phyloP scores from a whole-genome alignment of 2,797 vertebrate genomes.

The Xyrichtys novacula region DNA sequence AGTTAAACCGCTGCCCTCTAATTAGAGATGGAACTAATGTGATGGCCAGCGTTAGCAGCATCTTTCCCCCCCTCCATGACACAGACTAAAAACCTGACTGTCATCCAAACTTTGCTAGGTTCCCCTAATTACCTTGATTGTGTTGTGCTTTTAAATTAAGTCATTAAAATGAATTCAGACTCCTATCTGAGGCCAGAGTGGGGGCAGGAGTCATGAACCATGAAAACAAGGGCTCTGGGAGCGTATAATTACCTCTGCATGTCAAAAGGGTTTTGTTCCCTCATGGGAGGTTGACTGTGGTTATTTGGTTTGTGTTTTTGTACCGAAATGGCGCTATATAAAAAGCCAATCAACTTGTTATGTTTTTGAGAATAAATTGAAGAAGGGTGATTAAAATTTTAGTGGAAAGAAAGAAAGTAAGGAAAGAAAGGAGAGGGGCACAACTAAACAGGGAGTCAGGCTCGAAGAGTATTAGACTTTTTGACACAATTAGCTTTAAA shows the following conservation, averaged over 20 bases:
- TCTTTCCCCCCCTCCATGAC: constrained; percentile 37
- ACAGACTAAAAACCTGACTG: constrained; percentile 45
- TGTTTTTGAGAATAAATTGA: constrained; percentile 3
- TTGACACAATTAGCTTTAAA: too few relatives aligned
- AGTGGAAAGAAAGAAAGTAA: background rate
- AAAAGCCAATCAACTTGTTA: constrained; percentile 17
- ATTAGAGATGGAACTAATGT: constrained; percentile 62
- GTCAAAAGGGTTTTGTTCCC: constrained; percentile 52
- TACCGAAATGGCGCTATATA: constrained; percentile 24
- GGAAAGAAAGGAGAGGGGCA: background rate
- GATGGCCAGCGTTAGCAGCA: constrained; percentile 12
- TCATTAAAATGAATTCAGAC: constrained; percentile 58
- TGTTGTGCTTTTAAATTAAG: constrained; percentile 74
- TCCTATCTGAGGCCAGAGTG: constrained; percentile 16
- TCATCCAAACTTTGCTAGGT: constrained; percentile 50
- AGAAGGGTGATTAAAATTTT: background rate
- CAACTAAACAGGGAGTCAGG: too few relatives aligned
- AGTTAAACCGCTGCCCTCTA: constrained; percentile 58
- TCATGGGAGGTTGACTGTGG: constrained; percentile 35
- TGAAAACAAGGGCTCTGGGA: constrained; percentile 55
- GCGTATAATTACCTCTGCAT: constrained; percentile 66
- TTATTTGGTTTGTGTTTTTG: constrained; percentile 45
- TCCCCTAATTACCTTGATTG: constrained; percentile 69
- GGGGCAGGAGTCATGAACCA: constrained; percentile 49
- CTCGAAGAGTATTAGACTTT: too few relatives aligned